Percentiles rank a stretch among this genome's conserved stretches.
Conservation (phyloP, 2,113 vertebrate genomes). For the Lagopus muta region DNA sequence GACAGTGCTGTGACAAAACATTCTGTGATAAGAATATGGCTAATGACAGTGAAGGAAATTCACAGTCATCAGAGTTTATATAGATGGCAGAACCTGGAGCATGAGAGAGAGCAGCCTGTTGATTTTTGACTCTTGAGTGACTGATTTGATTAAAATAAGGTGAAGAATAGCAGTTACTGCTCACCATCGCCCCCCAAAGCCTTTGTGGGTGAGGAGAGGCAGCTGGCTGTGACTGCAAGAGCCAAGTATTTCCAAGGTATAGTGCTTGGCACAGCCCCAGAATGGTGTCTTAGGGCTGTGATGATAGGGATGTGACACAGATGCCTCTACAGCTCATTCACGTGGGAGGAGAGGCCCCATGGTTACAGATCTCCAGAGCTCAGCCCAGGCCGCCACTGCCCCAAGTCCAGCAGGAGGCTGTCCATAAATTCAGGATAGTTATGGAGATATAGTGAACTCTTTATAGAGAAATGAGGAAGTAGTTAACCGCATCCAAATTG, state of each 20-base stretch:
- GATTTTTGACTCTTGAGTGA: background rate
- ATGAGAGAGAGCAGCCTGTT: background rate
- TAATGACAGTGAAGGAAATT: background rate
- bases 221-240: background rate
- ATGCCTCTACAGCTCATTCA: no score
- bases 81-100: no score
- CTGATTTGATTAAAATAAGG: background rate
- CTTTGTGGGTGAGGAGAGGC: background rate
- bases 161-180: background rate
- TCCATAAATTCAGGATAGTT: fast-evolving
- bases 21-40: background rate
- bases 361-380: background rate
- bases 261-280: background rate
- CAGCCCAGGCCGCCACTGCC: background rate
- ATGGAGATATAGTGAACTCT: background rate
- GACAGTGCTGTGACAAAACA: background rate
- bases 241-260: background rate
- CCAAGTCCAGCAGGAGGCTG: background rate
- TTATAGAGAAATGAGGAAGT: background rate
- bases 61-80: background rate
- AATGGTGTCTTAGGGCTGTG: background rate
- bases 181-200: background rate
- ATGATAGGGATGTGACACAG: background rate
- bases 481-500: background rate
- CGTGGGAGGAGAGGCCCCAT: fast-evolving